phyloP scores from a whole-genome alignment of 2,113 vertebrate genomes.

The Pluvianellus socialis region DNA sequence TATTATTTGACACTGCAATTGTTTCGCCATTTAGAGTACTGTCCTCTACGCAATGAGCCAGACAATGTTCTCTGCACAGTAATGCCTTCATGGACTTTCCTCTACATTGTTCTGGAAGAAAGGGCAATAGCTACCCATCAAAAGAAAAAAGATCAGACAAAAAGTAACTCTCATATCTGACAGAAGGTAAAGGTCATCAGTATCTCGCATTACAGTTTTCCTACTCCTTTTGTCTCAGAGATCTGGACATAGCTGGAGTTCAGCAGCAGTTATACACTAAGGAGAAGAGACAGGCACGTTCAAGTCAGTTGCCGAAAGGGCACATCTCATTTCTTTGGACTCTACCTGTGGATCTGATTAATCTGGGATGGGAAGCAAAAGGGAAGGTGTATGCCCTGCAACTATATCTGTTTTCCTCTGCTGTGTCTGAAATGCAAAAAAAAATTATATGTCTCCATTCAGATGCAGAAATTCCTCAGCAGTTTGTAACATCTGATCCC shows the following conservation, averaged over 20 bases:
- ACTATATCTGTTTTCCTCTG: not conserved
- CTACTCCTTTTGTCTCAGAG: not conserved
- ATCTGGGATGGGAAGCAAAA: not conserved
- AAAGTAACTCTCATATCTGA: not conserved
- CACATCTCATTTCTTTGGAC: not conserved
- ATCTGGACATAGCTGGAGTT: not conserved
- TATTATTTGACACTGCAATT: not conserved
- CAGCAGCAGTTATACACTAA: not conserved
- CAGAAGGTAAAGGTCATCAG: not conserved
- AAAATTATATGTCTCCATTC: not conserved
- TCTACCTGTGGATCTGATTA: not conserved
- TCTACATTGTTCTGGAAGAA: constrained; percentile 7
- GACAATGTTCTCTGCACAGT: not conserved
- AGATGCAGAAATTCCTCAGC: not conserved
- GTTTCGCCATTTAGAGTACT: not conserved
- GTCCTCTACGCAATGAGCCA: not conserved
- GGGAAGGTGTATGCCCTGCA: not conserved
- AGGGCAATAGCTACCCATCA: constrained; percentile 5
- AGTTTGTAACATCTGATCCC: not conserved
- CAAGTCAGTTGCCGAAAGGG: not conserved
- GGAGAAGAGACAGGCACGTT: not conserved
- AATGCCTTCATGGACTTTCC: not conserved
- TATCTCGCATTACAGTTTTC: not conserved
- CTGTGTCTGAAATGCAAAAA: not conserved
- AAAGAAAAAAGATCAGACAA: not conserved